A percentile compares a stretch with the other conserved stretches of the same genome.
These are phyloP conservation scores for Galemys pyrenaicus DNA, from an alignment of 2,113 vertebrate species.

Conservation along the genomic window DNA sequence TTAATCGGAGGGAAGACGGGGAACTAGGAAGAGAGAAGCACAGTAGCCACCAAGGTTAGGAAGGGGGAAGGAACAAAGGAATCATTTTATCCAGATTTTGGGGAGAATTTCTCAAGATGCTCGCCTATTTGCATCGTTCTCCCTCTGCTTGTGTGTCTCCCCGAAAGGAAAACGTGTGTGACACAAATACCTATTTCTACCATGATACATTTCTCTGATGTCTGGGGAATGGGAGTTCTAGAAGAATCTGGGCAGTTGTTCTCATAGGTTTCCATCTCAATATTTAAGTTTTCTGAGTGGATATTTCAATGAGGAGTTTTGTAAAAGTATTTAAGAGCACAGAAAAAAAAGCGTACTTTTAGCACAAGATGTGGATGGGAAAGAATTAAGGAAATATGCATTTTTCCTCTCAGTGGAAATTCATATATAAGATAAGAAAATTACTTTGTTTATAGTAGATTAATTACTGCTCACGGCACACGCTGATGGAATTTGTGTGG, in stretches of 20 bases:
- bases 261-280: neutral
- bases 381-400: slow-evolving; percentile 30
- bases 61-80: neutral
- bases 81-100: neutral
- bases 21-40: neutral
- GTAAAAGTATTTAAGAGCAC: neutral
- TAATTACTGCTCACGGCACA: slow-evolving; percentile 26
- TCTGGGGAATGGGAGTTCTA: neutral
- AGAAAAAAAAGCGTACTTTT: neutral
- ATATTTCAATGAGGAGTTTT: slow-evolving; percentile 14
- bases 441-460: slow-evolving; percentile 7
- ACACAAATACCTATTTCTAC: neutral
- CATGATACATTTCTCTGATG: neutral
- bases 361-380: slow-evolving; percentile 8
- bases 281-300: neutral
- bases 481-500: slow-evolving; percentile 45
- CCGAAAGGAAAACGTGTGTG: neutral
- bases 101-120: neutral
- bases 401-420: slow-evolving; percentile 13
- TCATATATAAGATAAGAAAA: slow-evolving; percentile 45
- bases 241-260: neutral
- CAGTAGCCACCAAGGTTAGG: neutral
- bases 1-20: neutral
- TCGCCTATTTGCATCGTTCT: neutral
- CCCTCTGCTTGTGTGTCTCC: neutral